Evolutionary conservation across 1,140 invertebrate species (phyloP).

Genomic region (Drosophila burlai): DNA sequence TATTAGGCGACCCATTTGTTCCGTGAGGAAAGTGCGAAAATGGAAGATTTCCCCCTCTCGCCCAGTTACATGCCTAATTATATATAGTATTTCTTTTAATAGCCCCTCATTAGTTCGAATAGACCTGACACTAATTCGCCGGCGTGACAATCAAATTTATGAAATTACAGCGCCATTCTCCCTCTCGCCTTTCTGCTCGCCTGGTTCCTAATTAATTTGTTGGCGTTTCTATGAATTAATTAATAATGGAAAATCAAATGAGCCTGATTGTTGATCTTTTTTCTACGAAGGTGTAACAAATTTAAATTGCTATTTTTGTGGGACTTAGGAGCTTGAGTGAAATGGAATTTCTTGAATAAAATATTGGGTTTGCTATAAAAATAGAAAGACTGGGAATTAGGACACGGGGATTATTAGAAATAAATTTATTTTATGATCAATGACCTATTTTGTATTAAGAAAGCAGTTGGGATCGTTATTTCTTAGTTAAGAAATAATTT

Average conservation of each 20-base stretch:
- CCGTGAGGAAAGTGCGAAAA: constrained; percentile 37
- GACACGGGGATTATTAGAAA: constrained; percentile 3
- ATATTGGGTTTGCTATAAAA: neutral
- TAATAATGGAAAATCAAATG: constrained; percentile 39
- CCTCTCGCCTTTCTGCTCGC: constrained; percentile 20
- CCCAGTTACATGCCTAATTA: constrained; percentile 21
- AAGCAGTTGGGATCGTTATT: no score
- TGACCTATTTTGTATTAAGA: neutral
- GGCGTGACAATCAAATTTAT: constrained; percentile 52
- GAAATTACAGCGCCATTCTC: constrained; percentile 38
- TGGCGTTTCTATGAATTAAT: constrained; percentile 42
- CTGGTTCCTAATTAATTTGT: constrained; percentile 43
- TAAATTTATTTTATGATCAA: no score
- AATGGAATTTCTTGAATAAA: neutral
- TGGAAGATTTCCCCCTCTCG: constrained; percentile 1
- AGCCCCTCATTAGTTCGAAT: constrained; percentile 46
- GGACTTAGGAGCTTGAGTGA: neutral
- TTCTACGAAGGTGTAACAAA: constrained; percentile 19
- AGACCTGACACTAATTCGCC: constrained; percentile 42
- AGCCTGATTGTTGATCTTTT: constrained; percentile 10
- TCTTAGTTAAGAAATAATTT: no score
- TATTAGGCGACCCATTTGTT: constrained; percentile 74
- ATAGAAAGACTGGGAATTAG: neutral
- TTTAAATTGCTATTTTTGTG: constrained; percentile 12
- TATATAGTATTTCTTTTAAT: constrained; percentile 41